Conservation (phyloP, 64 coral and sea anemone genomes). For the Cladopsammia gracilis region DNA sequence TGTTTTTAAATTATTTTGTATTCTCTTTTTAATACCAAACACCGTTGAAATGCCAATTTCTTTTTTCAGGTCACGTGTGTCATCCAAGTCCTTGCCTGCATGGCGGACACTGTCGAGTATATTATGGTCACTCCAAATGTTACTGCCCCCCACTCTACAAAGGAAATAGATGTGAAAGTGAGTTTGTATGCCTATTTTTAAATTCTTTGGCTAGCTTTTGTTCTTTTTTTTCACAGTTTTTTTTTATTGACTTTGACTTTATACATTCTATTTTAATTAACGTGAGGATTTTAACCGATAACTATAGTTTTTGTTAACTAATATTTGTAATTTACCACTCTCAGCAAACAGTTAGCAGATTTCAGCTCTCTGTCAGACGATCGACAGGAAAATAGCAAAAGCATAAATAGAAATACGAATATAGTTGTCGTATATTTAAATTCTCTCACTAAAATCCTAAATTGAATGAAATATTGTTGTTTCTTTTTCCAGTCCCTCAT, state of each 20-base stretch:
- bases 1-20: background rate
- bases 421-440: no score
- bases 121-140: conserved; percentile 76
- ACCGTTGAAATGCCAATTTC: no score
- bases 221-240: background rate
- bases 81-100: conserved; percentile 94
- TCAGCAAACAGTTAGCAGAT: no score
- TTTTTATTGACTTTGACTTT: background rate
- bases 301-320: no score
- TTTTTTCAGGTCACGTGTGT: conserved; percentile 85
- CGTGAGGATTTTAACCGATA: no score
- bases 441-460: no score
- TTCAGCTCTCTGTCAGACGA: no score
- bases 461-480: background rate
- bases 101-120: conserved; percentile 77
- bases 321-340: no score
- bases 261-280: no score
- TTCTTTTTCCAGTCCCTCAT: conserved; percentile 80
- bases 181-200: background rate
- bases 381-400: no score
- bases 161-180: conserved; percentile 93
- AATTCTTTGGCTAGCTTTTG: no score
- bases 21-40: background rate
- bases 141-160: conserved; percentile 82
- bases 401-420: no score